These are phyloP conservation scores for Nemapogon koenigi DNA, from an alignment of 2,888 invertebrate species.

Conservation along the genomic window DNA sequence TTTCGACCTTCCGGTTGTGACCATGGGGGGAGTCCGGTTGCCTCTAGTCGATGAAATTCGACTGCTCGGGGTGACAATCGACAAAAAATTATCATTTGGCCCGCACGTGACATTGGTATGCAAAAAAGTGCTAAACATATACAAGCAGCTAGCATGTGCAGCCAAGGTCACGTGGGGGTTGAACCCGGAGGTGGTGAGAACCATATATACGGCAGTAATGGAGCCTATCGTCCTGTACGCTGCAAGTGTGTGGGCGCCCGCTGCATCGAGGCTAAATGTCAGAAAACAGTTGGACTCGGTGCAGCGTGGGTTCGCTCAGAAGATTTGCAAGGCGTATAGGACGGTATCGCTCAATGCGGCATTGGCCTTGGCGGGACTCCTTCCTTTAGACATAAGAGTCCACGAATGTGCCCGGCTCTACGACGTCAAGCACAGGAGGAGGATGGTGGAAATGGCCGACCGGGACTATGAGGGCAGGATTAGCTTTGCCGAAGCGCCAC, in stretches of 20 bases:
- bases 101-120: no score
- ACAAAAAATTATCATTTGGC: no score
- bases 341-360: background rate
- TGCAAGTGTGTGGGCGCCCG: conserved; percentile 4
- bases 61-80: no score
- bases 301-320: no score
- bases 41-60: no score
- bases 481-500: background rate
- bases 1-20: background rate
- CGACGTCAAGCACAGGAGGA: background rate
- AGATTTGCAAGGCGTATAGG: background rate
- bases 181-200: no score
- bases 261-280: background rate
- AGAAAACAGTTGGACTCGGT: background rate
- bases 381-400: background rate
- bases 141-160: no score
- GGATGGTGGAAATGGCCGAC: background rate
- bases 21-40: background rate
- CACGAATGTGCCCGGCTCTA: background rate
- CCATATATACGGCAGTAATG: conserved; percentile 3
- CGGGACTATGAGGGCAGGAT: background rate
- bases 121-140: no score
- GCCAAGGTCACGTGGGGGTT: no score
- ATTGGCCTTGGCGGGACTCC: background rate
- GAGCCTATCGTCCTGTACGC: conserved; percentile 6